These are phyloP conservation scores for Anseranas semipalmata DNA, from an alignment of 2,113 vertebrate species.

Conservation along the genomic window DNA sequence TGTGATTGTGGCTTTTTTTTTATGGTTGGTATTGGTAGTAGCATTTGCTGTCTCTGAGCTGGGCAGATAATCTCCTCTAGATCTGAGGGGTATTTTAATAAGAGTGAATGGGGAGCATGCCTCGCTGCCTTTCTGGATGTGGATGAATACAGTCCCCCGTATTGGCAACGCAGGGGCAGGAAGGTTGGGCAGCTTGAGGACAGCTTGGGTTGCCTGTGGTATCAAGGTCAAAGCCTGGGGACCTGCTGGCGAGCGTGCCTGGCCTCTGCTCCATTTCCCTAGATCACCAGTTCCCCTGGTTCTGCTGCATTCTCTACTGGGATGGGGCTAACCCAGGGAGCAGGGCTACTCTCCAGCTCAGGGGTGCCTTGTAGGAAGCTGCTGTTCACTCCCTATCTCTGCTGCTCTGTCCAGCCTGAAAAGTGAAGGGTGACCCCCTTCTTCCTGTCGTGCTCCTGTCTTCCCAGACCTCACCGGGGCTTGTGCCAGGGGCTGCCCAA, in stretches of 20 bases:
- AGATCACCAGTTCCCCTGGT: neutral
- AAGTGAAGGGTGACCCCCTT: neutral
- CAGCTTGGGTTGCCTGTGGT: neutral
- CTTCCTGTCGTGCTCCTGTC: neutral
- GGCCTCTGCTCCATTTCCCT: rapidly evolving
- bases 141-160: neutral
- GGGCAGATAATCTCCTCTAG: neutral
- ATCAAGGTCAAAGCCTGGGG: neutral
- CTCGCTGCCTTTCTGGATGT: neutral
- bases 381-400: neutral
- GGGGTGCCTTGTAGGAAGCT: neutral
- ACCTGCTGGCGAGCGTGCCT: neutral
- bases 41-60: neutral
- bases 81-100: neutral
- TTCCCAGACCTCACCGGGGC: neutral
- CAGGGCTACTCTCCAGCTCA: neutral
- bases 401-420: neutral
- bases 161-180: neutral
- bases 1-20: neutral
- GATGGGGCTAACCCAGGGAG: neutral
- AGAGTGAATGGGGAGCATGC: neutral
- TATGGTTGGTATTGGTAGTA: neutral
- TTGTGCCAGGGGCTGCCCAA: neutral
- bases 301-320: neutral
- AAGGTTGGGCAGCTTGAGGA: neutral